A percentile compares a stretch with the other conserved stretches of the same genome.
Conservation (phyloP, 2,113 vertebrate species). For the Daboia siamensis region DNA sequence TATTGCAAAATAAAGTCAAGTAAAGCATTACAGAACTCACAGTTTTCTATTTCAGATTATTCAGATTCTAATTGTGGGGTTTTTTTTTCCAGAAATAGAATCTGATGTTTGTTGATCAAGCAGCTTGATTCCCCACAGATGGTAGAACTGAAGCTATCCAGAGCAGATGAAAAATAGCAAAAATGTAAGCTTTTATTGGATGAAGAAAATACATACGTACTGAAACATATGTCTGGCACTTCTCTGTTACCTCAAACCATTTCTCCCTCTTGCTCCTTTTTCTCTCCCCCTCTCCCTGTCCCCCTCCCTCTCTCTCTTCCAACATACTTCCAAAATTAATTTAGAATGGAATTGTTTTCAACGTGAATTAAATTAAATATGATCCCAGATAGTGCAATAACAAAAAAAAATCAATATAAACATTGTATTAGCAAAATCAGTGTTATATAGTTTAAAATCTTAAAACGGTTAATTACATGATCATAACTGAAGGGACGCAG, state of each 20-base stretch:
- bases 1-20: background rate
- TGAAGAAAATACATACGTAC: background rate
- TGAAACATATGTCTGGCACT: conserved; percentile 27
- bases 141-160: conserved; percentile 14
- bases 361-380: background rate
- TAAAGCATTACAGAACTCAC: conserved; percentile 2
- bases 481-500: background rate
- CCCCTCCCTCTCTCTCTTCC: background rate
- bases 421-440: background rate
- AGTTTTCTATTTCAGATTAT: conserved; percentile 18
- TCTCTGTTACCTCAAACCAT: conserved; percentile 17
- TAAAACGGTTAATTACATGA: background rate
- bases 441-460: background rate
- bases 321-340: background rate
- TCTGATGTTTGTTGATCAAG: conserved; percentile 28
- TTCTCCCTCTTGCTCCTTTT: background rate
- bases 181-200: conserved; percentile 28
- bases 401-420: background rate
- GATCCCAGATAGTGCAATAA: background rate
- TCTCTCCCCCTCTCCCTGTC: background rate
- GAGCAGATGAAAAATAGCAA: conserved; percentile 25
- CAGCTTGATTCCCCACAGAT: conserved; percentile 35
- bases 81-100: background rate
- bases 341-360: background rate
- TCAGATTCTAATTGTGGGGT: conserved; percentile 15